A percentile compares a stretch with the other conserved stretches of the same genome.
These are phyloP conservation scores for Thaleichthys pacificus DNA, from an alignment of 2,797 vertebrate species.

Conservation along the genomic window DNA sequence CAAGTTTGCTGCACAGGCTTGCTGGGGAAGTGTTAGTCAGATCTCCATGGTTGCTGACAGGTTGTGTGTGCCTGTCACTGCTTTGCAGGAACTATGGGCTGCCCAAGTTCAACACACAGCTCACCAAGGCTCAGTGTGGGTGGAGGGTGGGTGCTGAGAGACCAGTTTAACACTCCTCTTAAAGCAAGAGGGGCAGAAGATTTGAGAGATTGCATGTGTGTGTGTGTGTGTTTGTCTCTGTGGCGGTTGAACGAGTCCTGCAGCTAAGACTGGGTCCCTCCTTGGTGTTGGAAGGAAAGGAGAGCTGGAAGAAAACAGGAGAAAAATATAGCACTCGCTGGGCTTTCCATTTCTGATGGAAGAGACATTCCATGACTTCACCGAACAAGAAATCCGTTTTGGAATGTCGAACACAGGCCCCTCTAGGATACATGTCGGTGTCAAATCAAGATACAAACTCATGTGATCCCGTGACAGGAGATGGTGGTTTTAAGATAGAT, in stretches of 20 bases:
- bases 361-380: no score
- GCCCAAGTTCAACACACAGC: conserved; percentile 18
- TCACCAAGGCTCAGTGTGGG: conserved; percentile 7
- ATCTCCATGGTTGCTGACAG: neutral
- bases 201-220: neutral
- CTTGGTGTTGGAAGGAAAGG: no score
- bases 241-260: neutral
- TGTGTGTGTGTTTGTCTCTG: neutral
- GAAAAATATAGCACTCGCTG: no score
- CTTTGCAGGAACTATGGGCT: conserved; percentile 15
- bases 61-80: conserved; percentile 15
- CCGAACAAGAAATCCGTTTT: no score
- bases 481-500: no score
- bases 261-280: no score
- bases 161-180: neutral
- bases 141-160: neutral
- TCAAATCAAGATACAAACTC: no score
- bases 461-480: no score
- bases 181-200: neutral
- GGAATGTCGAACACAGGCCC: no score
- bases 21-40: neutral
- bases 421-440: no score
- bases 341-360: no score
- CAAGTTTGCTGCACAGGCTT: conserved; percentile 6
- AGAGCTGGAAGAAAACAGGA: no score